These are phyloP conservation scores for Drosophila miranda DNA, from an alignment of 1,140 invertebrate genomes.

Conservation along the genomic window DNA sequence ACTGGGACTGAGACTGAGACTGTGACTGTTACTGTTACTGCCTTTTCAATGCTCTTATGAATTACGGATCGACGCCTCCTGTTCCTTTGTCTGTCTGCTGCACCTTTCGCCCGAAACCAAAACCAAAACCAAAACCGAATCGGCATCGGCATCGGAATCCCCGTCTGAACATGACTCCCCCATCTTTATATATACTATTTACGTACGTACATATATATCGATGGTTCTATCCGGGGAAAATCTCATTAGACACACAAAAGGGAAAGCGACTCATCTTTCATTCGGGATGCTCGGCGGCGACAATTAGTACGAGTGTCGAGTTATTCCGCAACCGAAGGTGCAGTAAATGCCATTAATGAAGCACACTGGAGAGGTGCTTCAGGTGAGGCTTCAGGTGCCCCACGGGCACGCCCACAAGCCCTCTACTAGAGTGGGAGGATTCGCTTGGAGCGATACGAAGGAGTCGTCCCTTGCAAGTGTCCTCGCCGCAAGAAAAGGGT, in stretches of 20 bases:
- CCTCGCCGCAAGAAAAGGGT: conserved; percentile 37
- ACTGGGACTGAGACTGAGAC: conserved; percentile 5
- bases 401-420: conserved; percentile 27
- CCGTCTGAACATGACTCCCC: conserved; percentile 54
- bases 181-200: conserved; percentile 4
- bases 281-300: conserved; percentile 29
- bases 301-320: conserved; percentile 76
- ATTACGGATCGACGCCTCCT: conserved; percentile 74
- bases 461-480: not conserved
- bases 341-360: conserved; percentile 48
- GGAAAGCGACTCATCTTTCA: conserved; percentile 55
- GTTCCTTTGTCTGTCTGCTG: conserved; percentile 25
- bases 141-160: conserved; percentile 5
- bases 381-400: conserved; percentile 30
- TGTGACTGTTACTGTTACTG: conserved; percentile 24
- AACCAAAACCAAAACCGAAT: too few relatives aligned
- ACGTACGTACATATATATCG: conserved; percentile 1
- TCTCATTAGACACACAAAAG: conserved; percentile 63
- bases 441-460: not conserved
- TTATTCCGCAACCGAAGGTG: conserved; percentile 61
- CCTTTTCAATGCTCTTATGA: conserved; percentile 78
- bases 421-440: not conserved
- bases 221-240: conserved; percentile 40
- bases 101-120: conserved; percentile 42
- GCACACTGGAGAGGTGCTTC: conserved; percentile 21